Evolutionary conservation across 2,113 vertebrate genomes (phyloP).

Genomic region (Perognathus longimembris): DNA sequence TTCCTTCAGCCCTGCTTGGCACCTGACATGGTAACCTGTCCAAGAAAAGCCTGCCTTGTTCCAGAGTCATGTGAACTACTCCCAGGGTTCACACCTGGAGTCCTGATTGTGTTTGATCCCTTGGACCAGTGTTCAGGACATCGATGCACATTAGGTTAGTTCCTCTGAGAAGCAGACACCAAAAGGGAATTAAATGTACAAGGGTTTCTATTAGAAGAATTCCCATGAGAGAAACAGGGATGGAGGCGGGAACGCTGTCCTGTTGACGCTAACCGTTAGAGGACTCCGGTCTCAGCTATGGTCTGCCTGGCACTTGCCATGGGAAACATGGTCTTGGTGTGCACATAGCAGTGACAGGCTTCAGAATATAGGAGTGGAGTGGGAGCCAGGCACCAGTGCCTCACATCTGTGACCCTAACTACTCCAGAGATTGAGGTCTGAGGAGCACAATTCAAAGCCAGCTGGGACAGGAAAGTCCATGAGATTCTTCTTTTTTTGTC

Average conservation of each 20-base stretch:
- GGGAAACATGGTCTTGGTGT: rapidly evolving
- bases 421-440: too few relatives aligned
- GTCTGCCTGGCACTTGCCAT: rapidly evolving
- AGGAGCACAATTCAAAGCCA: too few relatives aligned
- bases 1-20: background rate
- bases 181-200: background rate
- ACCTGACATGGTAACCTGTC: background rate
- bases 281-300: background rate
- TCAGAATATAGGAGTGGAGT: background rate
- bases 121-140: background rate
- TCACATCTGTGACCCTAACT: too few relatives aligned
- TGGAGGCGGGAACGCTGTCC: background rate
- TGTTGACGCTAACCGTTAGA: background rate
- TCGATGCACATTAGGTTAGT: background rate
- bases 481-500: too few relatives aligned
- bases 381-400: too few relatives aligned
- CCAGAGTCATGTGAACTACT: background rate
- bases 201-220: background rate
- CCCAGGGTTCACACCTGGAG: background rate
- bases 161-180: background rate
- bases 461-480: too few relatives aligned
- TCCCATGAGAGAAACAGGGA: background rate
- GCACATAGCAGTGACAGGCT: rapidly evolving
- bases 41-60: background rate
- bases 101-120: background rate